Evolutionary conservation across 2,797 vertebrate genomes (phyloP).

Genomic region (Chanos chanos): DNA sequence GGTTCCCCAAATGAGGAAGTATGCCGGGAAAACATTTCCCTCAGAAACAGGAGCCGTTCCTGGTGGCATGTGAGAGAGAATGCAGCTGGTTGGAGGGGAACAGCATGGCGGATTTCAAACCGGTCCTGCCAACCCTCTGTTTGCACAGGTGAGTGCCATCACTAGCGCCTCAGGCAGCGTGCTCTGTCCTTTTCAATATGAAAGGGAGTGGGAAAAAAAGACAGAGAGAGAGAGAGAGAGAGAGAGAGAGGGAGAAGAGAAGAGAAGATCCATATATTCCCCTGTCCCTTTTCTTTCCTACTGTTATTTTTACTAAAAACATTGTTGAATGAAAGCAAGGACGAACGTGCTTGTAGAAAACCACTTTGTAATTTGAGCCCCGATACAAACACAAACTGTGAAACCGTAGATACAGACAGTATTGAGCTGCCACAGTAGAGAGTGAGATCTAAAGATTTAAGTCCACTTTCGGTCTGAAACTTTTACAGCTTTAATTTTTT

Average conservation of each 20-base stretch:
- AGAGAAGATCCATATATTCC: neutral
- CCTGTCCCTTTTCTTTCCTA: neutral
- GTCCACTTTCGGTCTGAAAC: no score
- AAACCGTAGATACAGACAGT: no score
- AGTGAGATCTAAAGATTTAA: no score
- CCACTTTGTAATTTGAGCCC: no score
- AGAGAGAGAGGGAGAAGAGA: neutral
- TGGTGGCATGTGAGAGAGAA: neutral
- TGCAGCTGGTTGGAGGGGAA: constrained; percentile 14
- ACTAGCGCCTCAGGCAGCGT: constrained; percentile 32
- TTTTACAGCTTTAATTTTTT: no score
- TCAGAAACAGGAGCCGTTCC: no score
- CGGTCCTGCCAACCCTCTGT: constrained; percentile 46
- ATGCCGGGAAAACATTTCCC: no score
- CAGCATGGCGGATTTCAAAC: constrained; percentile 48
- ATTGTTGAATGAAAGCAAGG: no score
- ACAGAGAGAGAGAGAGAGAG: constrained; percentile 5
- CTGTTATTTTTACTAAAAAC: neutral
- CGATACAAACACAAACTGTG: no score
- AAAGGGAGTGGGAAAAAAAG: neutral
- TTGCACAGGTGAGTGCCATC: constrained; percentile 54
- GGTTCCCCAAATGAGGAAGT: no score
- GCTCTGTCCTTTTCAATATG: constrained; percentile 11
- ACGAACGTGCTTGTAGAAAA: no score
- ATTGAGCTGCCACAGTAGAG: no score